Evolutionary conservation across 2,797 vertebrate genomes (phyloP).

Genomic region (Microcaecilia unicolor): DNA sequence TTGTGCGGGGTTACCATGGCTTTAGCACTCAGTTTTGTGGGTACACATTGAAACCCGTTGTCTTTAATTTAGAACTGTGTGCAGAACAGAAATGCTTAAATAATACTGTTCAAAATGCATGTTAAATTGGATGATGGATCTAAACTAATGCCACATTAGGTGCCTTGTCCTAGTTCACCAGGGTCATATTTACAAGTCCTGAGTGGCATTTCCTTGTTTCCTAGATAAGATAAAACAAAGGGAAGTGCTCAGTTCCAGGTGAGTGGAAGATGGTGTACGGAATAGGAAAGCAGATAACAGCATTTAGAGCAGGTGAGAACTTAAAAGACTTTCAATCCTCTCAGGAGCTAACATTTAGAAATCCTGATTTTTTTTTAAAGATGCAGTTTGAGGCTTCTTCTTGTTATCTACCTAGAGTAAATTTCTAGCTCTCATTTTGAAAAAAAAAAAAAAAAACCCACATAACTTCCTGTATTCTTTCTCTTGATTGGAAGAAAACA

Average conservation of each 20-base stretch:
- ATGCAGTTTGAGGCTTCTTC: too few relatives aligned
- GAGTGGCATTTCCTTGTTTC: slow-evolving; percentile 90
- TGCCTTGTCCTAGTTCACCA: slow-evolving; percentile 50
- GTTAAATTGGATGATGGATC: slow-evolving; percentile 46
- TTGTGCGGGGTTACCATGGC: too few relatives aligned
- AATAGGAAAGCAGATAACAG: slow-evolving; percentile 64
- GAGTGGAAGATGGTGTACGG: slow-evolving; percentile 73
- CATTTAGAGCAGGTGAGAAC: slow-evolving; percentile 52
- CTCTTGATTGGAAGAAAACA: too few relatives aligned
- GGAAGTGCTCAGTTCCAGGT: slow-evolving; percentile 96
- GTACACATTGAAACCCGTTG: neutral
- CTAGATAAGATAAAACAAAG: slow-evolving; percentile 83
- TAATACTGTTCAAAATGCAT: slow-evolving; percentile 25
- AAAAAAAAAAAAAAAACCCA: too few relatives aligned
- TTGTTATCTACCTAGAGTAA: too few relatives aligned
- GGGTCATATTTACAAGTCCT: slow-evolving; percentile 92
- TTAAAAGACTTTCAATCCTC: slow-evolving; percentile 15
- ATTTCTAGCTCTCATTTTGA: too few relatives aligned
- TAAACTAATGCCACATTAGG: slow-evolving; percentile 27
- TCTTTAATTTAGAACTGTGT: too few relatives aligned
- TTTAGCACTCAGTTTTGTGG: too few relatives aligned
- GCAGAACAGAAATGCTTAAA: too few relatives aligned
- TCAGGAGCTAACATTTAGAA: too few relatives aligned
- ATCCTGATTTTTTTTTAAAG: too few relatives aligned
- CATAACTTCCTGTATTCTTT: too few relatives aligned